Base-by-base conservation (phyloP, 2,797 vertebrate genomes). In the Pristis pectinata region DNA sequence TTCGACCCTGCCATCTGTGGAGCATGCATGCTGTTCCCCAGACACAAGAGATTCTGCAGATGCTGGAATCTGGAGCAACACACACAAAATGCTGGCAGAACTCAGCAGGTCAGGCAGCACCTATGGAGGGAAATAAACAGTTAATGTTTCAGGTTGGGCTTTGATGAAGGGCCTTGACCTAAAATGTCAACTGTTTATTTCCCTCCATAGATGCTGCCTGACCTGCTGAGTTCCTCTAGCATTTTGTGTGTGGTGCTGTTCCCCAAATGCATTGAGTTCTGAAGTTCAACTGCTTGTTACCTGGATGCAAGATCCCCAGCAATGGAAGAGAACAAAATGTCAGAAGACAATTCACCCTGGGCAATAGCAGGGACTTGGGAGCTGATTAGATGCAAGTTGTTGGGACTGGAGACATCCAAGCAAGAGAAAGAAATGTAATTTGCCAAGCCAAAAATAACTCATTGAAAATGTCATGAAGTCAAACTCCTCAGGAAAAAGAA, bases 401-500 rank as follows among this genome's bases (percentile, higher is more conserved):
- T n/a, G 56, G 61, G 85, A 22, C 34, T n/a, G 13, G 59, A 30
- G 34, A 61, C 56, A 64, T 89, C 85, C 15, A n/a, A 89, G 61
- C 85, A 37, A 89, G 17, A 37, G 59, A 89, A 64, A 64, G 56
- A 37, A 89, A 64, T 5, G n/a, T 8, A 37, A 64, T 15, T 89
- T 89, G 34, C 8, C 85, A 64, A 89, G n/a, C 0, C 85, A 89
- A 89, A 89, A 89, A 9, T 61, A 89, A 89, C 34, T 64, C 85
- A 22, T 19, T 64, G 85, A 89, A 89, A 64, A 89, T 89, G n/a
- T 89, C 49, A 85, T 13, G 82, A 85, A 85, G 85, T 85, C 56
- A 89, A 34, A 19, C 85, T 19, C 8, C 34, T 37, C 85, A 64
- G 85, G 56, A 64, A 59, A 89, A 89, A 34, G 56, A 37, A 89